phyloP scores from a whole-genome alignment of 2,113 vertebrate species.

The Dolichallabes microphthalmus region DNA sequence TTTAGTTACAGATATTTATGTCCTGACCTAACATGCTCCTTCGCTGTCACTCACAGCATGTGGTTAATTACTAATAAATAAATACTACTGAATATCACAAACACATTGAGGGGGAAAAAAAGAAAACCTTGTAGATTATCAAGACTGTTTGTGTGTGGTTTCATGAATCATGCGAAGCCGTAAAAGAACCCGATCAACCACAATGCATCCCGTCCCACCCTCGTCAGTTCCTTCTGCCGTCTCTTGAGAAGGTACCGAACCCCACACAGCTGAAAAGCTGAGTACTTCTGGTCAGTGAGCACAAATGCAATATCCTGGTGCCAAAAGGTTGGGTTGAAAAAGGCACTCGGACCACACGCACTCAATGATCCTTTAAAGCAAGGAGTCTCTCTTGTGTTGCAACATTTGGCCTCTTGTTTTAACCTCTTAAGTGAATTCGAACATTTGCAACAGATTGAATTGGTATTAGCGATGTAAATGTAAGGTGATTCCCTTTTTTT shows the following conservation, averaged over 20 bases:
- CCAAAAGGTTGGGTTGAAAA: conserved; percentile 23
- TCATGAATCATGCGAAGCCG: background rate
- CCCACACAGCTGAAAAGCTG: conserved; percentile 2
- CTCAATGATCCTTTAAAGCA: background rate
- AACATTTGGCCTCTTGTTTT: background rate
- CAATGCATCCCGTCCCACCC: background rate
- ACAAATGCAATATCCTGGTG: conserved; percentile 6
- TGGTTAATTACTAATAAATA: too few species aligned
- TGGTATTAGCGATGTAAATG: background rate
- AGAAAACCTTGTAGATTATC: too few species aligned
- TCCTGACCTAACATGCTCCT: too few species aligned
- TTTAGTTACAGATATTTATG: too few species aligned
- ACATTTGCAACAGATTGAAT: background rate
- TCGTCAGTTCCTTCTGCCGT: background rate
- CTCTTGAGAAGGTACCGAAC: conserved; percentile 6
- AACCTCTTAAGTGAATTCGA: background rate
- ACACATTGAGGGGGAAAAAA: too few species aligned
- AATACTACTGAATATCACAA: too few species aligned
- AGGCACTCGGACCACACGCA: conserved; percentile 7
- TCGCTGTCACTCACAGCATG: too few species aligned
- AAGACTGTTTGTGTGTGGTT: background rate
- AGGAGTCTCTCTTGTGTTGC: background rate
- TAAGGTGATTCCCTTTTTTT: too few species aligned
- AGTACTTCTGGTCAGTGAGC: background rate
- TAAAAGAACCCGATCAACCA: background rate